A percentile compares a stretch with the other conserved stretches of the same genome.
Evolutionary conservation across 1,140 invertebrate genomes (phyloP).

Genomic region (honey bee (Apis mellifera)): Amel_HAv3.1 CM009931.2:19600501-19601000

Average conservation of each 20-base stretch:
- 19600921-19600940: slow-evolving; percentile 16
- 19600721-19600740: not conserved
- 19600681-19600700: slow-evolving; percentile 10
- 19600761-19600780: not conserved
- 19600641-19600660: slow-evolving; percentile 11
- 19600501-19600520: not conserved
- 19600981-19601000: not conserved
- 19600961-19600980: not conserved
- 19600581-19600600: not conserved
- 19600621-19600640: not conserved
- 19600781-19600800: not conserved
- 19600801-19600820: not conserved
- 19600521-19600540: not conserved
- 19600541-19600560: not conserved
- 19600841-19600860: not conserved
- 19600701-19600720: slow-evolving; percentile 4
- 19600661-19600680: not conserved
- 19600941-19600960: not conserved
- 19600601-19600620: slow-evolving; percentile 8
- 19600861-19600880: not conserved
- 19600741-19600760: not conserved
- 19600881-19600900: slow-evolving; percentile 56
- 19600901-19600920: slow-evolving; percentile 66
- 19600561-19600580: not conserved
- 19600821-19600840: not conserved